Base-by-base conservation (phyloP, 2,888 invertebrate species). In the Blastobasis adustella region DNA sequence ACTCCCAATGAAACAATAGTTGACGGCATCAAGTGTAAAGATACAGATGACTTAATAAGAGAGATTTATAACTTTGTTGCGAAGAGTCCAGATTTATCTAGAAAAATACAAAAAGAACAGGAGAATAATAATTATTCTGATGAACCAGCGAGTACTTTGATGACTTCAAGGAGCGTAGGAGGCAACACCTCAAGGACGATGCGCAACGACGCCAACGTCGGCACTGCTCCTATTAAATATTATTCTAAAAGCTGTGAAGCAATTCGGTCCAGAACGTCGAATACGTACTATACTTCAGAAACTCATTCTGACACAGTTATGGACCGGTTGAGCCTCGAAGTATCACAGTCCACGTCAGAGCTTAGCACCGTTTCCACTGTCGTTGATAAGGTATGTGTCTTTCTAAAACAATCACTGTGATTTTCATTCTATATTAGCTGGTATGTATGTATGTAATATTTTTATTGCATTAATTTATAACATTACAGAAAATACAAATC, bases 211-310 rank as follows among this genome's bases (percentile, higher is more conserved):
- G 80, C 71, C 4, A 73, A 78, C 53, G 78, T 84, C 0, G 82
- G 79, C 10, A 82, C 84, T n/a, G 65, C 70, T 5, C 71, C 67
- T 47, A 58, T 78, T 45, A 79, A 71, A 54, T 79, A 75, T 58
- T 72, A 73, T 51, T 87, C 87, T 5, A 85, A 80, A 58, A 87
- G 86, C 57, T 86, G 86, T 59, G 86, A 86, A 63, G 86, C 84
- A 0, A 75, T 87, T 51, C 71, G 76, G 2, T 73, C 79, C 1
- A 71, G 66, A 56, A 57, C 66, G 45, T 53, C 58, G 0, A 76
- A 79, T 5, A 58, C 62, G 3, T 66, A 67, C 53, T 69, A 69
- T 49, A 70, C 79, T 1, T 74, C 72, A 53, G 62, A 69, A 7
- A 79, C 76, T 54, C 83, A 73, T 52, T 85, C 87, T 0, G 85